Evolutionary conservation across 2,797 vertebrate genomes (phyloP).

Genomic region (Bucorvus abyssinicus): DNA sequence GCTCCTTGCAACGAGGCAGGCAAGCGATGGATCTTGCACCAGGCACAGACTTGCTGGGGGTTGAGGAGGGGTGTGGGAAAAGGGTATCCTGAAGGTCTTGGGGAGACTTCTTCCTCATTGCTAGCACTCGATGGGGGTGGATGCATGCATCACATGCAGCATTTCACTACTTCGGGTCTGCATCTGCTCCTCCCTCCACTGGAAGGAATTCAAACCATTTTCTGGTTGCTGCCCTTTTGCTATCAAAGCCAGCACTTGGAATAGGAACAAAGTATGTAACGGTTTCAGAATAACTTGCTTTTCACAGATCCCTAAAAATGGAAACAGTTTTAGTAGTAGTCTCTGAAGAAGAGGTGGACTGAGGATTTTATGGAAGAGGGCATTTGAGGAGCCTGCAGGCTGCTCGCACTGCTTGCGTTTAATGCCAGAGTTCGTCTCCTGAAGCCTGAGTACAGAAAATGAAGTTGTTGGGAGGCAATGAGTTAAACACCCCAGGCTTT

Average conservation of each 20-base stretch:
- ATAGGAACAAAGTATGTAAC: background rate
- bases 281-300: conserved; percentile 7
- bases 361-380: background rate
- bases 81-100: background rate
- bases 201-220: conserved; percentile 26
- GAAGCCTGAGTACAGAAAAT: background rate
- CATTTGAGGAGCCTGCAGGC: background rate
- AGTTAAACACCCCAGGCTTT: background rate
- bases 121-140: background rate
- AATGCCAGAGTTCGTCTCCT: background rate
- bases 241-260: conserved; percentile 11
- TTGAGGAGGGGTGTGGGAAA: background rate
- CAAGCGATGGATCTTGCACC: background rate
- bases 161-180: background rate
- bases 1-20: background rate
- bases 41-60: background rate
- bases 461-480: background rate
- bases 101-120: background rate
- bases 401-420: background rate
- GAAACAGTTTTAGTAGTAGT: background rate
- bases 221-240: conserved; percentile 27
- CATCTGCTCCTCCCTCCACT: background rate
- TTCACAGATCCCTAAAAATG: conserved; percentile 26
- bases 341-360: background rate
- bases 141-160: background rate